These are phyloP conservation scores for Hydraecia micacea DNA, from an alignment of 2,888 invertebrate species.

Conservation along the genomic window DNA sequence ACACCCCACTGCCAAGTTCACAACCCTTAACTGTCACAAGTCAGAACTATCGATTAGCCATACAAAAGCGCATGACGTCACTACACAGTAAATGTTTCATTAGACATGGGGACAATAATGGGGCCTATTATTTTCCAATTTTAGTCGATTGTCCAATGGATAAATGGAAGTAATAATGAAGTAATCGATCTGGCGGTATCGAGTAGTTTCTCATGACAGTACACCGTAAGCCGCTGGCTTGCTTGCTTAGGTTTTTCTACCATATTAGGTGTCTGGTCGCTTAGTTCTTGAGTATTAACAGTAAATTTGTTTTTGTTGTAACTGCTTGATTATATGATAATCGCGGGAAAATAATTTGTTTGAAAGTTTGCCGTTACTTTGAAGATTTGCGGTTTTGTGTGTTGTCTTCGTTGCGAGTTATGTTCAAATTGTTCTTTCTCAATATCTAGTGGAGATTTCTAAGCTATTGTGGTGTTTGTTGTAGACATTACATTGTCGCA, in stretches of 20 bases:
- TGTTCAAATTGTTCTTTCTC: neutral
- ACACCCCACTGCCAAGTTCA: conserved; percentile 74
- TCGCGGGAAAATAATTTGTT: conserved; percentile 1
- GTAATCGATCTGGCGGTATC: conserved; percentile 68
- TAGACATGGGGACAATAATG: conserved; percentile 74
- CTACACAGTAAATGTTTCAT: conserved; percentile 79
- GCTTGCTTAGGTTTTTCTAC: conserved; percentile 53
- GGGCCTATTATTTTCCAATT: conserved; percentile 83
- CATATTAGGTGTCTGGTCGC: conserved; percentile 24
- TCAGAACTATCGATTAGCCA: conserved; percentile 75
- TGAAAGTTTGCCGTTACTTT: conserved; percentile 9
- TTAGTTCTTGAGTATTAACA: conserved; percentile 16
- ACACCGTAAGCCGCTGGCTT: conserved; percentile 61
- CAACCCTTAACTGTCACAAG: conserved; percentile 57
- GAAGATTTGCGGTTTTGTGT: conserved; percentile 18
- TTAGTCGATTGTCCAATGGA: conserved; percentile 73
- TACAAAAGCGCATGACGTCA: conserved; percentile 78
- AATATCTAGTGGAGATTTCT: neutral
- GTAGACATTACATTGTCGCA: neutral
- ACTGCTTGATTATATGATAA: conserved; percentile 1
- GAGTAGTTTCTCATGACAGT: conserved; percentile 65
- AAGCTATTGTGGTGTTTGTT: neutral
- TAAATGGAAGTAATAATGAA: conserved; percentile 68
- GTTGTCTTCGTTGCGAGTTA: neutral
- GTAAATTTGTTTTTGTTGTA: conserved; percentile 31